Conservation (phyloP, 2,797 vertebrate species). For the Pseudochirops cupreus region DNA sequence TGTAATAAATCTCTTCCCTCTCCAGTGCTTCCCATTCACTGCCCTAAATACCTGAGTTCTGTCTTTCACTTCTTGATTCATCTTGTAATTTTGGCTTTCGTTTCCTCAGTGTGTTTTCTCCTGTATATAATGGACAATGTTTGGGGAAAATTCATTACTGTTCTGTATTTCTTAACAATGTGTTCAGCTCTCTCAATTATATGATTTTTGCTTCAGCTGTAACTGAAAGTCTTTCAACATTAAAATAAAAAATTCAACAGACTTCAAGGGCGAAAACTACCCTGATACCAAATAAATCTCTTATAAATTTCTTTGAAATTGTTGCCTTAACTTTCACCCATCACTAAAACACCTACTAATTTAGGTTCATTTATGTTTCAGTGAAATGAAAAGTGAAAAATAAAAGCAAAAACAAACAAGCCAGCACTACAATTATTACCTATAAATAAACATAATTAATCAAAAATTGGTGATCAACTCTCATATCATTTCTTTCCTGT, state of each 20-base stretch:
- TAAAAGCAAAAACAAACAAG: background rate
- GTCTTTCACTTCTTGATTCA: constrained; percentile 58
- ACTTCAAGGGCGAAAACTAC: constrained; percentile 54
- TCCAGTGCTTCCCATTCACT: constrained; percentile 25
- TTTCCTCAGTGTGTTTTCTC: constrained; percentile 52
- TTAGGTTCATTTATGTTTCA: constrained; percentile 49
- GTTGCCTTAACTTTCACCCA: constrained; percentile 45
- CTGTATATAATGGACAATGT: constrained; percentile 5
- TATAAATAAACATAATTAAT: constrained; percentile 26
- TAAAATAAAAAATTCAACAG: constrained; percentile 76
- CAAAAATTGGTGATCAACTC: background rate
- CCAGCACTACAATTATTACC: background rate
- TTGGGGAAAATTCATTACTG: constrained; percentile 63
- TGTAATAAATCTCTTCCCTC: constrained; percentile 51
- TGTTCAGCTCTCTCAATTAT: constrained; percentile 54
- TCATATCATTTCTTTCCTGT: background rate
- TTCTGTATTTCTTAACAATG: constrained; percentile 38
- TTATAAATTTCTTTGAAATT: constrained; percentile 64
- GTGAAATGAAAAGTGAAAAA: constrained; percentile 33
- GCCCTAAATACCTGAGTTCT: constrained; percentile 16
- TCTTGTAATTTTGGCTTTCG: constrained; percentile 47
- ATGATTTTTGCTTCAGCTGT: constrained; percentile 64
- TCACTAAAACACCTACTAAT: constrained; percentile 58
- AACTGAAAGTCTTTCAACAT: constrained; percentile 68
- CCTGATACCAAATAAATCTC: constrained; percentile 56